Percentiles rank a stretch among this genome's conserved stretches.
These are phyloP conservation scores for Euplagia quadripunctaria DNA, from an alignment of 2,888 invertebrate genomes.

Conservation along the genomic window DNA sequence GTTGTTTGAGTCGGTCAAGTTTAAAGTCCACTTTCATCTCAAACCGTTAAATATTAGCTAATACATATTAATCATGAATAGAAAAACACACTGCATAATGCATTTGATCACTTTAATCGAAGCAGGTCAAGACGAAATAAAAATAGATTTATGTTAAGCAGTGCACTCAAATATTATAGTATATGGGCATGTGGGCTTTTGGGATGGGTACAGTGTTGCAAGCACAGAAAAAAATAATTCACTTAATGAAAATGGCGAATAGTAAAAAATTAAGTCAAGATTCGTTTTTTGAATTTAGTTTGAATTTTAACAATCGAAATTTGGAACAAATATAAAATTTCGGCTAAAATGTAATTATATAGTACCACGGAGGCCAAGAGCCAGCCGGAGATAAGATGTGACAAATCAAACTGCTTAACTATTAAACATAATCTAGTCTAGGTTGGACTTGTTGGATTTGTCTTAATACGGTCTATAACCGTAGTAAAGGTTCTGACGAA, in stretches of 20 bases:
- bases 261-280: neutral
- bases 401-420: too few relatives aligned
- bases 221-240: neutral
- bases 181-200: neutral
- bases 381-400: neutral
- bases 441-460: too few relatives aligned
- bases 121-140: constrained; percentile 18
- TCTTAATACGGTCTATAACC: too few relatives aligned
- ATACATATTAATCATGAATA: constrained; percentile 70
- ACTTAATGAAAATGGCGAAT: neutral
- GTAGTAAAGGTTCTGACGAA: too few relatives aligned
- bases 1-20: constrained; percentile 35
- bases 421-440: too few relatives aligned
- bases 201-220: neutral
- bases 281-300: neutral
- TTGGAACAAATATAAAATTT: neutral
- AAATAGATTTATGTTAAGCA: constrained; percentile 1
- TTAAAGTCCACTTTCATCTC: constrained; percentile 36
- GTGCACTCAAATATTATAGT: neutral
- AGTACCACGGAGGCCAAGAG: too few relatives aligned
- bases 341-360: too few relatives aligned
- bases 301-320: neutral
- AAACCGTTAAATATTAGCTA: constrained; percentile 49
- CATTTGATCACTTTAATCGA: constrained; percentile 33
- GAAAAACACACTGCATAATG: constrained; percentile 59